Evolutionary conservation across 1,140 invertebrate genomes (phyloP).

Genomic region (Hycleus phaleratus): DNA sequence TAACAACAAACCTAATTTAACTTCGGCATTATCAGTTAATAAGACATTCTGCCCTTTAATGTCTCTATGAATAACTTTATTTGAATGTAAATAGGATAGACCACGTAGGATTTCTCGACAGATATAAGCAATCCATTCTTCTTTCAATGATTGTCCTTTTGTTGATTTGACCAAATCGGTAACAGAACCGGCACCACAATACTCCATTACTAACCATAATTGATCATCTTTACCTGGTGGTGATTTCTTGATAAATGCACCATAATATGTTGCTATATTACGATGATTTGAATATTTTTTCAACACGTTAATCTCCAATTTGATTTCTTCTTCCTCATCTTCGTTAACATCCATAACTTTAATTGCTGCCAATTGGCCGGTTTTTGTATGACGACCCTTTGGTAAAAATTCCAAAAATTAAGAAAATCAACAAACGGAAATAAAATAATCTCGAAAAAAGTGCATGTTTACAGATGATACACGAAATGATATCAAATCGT

Average conservation of each 20-base stretch:
- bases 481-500: neutral
- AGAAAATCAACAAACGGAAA: neutral
- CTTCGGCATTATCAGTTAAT: slow-evolving; percentile 98
- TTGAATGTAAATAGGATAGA: slow-evolving; percentile 94
- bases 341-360: slow-evolving; percentile 99
- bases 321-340: slow-evolving; percentile 99
- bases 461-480: neutral
- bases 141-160: slow-evolving; percentile 94
- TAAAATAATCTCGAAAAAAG: neutral
- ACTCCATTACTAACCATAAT: slow-evolving; percentile 99
- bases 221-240: slow-evolving; percentile 99
- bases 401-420: neutral
- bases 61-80: slow-evolving; percentile 99
- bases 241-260: slow-evolving; percentile 99
- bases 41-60: slow-evolving; percentile 99
- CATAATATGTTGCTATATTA: slow-evolving; percentile 99
- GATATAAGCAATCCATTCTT: slow-evolving; percentile 99
- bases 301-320: slow-evolving; percentile 98
- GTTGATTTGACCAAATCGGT: slow-evolving; percentile 99
- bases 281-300: slow-evolving; percentile 99
- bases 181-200: slow-evolving; percentile 97
- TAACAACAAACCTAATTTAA: slow-evolving; percentile 73
- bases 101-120: slow-evolving; percentile 95
- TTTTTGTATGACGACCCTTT: slow-evolving; percentile 98
- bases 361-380: slow-evolving; percentile 97